Percentiles rank a stretch among this genome's conserved stretches.
phyloP scores from a whole-genome alignment of 1,140 invertebrate species.

The Ylistrum balloti region DNA sequence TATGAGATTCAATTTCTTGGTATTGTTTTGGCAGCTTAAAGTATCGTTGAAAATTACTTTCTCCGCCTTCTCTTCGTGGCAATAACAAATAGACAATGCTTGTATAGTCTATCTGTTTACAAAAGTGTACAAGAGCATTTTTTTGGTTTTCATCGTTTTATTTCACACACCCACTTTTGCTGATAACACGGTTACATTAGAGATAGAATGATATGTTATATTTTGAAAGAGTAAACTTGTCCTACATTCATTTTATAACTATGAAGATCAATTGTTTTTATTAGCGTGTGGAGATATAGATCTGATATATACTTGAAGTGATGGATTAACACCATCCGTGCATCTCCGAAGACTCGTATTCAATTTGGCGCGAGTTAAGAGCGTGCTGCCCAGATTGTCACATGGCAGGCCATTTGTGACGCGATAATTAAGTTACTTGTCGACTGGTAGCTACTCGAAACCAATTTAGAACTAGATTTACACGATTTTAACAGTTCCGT shows the following conservation, averaged over 20 bases:
- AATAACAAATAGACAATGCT: no score
- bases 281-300: not conserved
- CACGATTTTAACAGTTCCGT: not conserved
- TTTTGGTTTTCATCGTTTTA: no score
- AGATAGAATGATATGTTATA: not conserved
- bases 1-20: no score
- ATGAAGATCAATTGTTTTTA: not conserved
- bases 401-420: not conserved
- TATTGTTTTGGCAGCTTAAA: no score
- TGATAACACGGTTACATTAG: no score
- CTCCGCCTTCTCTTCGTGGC: no score
- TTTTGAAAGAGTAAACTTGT: no score
- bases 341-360: not conserved
- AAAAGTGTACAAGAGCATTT: no score
- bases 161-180: no score
- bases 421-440: not conserved
- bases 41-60: no score
- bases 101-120: no score
- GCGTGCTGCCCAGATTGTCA: not conserved
- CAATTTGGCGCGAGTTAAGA: not conserved
- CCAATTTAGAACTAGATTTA: slow-evolving; percentile 27
- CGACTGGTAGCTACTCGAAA: not conserved
- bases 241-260: not conserved
- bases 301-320: not conserved
- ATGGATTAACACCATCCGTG: not conserved